phyloP scores from a whole-genome alignment of 2,113 vertebrate species.

The Vulpes vulpes region DNA sequence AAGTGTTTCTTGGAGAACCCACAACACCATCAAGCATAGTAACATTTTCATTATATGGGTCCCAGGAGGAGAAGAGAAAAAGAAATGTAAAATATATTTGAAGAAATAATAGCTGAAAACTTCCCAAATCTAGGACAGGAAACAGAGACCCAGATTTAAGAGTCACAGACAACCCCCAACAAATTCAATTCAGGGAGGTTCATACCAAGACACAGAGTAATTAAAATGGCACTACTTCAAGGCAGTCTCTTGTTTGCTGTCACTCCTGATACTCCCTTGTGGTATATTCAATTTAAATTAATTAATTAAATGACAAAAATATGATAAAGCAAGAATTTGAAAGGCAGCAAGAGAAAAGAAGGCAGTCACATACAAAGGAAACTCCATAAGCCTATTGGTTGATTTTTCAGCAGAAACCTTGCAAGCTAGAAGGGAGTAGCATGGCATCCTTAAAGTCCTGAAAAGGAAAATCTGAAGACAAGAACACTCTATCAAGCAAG shows the following conservation, averaged over 20 bases:
- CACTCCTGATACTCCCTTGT: not conserved
- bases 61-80: not conserved
- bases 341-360: not conserved
- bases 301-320: not conserved
- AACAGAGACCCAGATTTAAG: not conserved
- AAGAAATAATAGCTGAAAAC: not conserved
- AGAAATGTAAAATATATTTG: not conserved
- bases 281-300: not conserved
- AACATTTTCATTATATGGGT: not conserved
- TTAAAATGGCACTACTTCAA: not conserved
- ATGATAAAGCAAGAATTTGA: not conserved
- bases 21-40: not conserved
- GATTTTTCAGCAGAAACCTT: not conserved
- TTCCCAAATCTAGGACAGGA: not conserved
- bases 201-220: not conserved
- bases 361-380: not conserved
- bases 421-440: not conserved
- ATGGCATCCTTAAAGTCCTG: not conserved
- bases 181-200: not conserved
- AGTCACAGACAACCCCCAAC: not conserved
- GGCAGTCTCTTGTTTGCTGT: not conserved
- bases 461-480: not conserved
- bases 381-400: not conserved
- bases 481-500: not conserved
- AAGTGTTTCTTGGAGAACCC: not conserved